Base-by-base conservation (phyloP, 2,797 vertebrate species). In the Crenuchus spilurus region DNA sequence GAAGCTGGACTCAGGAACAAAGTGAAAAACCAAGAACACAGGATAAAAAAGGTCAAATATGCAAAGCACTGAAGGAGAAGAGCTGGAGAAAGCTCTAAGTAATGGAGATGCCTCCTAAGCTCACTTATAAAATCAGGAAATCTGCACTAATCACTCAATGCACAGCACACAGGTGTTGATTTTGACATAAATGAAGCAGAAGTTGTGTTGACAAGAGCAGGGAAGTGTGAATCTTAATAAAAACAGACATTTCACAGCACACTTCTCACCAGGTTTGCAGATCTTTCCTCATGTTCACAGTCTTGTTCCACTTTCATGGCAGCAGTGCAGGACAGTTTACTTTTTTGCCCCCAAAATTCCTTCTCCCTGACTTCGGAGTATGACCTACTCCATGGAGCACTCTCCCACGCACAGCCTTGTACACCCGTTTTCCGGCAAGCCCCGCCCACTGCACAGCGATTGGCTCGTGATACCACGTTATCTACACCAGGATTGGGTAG, bases 261-360 rank as follows among this genome's bases (percentile, higher is more conserved):
- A 61, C 41, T 65, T 76, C 92, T 94, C 90, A 94, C 93, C 92
- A 90, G 78, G 76, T 87, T 85, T 13, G 86, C 88, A 35, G 91
- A 80, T 57, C 85, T 88, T 58, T 89, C 90, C 79, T 83, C 92
- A 86, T 89, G 76, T 69, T 88, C 91, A 44, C 78, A 82, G 16
- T 78, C 77, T 72, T 87, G 84, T 87, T 92, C 87, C 44, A 79
- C 67, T 88, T 75, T 90, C 93, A 94, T 93, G 72, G 84, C 89
- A 74, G 85, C 79, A 66, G 33, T 61, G 55, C 35, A 18, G 28
- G 24, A 71, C 30, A 82, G 81, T 84, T 42, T 48, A 68, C 28
- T 31, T 30, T 58, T 82, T 87, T 84, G 58, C 55, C 75, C 80
- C 30, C 61, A 78, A 74, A 67, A 48, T 39, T 70, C 62, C 48